phyloP scores from a whole-genome alignment of 2,888 invertebrate genomes.

The Cheilosia pagana region DNA sequence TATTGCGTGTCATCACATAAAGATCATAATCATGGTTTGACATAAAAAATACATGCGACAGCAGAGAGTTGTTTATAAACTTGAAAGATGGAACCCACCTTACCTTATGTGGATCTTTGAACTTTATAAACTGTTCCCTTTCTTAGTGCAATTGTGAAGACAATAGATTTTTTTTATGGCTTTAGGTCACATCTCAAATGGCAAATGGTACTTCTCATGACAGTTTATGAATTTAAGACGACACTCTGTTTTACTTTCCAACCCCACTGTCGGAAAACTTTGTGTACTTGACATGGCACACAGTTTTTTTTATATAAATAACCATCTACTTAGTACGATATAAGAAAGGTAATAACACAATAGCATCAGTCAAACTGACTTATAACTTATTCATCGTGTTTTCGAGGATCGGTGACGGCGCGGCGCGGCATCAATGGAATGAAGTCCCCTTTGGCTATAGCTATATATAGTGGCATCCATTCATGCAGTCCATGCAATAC shows the following conservation, averaged over 20 bases:
- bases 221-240: background rate
- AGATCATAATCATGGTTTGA: too few relatives aligned
- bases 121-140: too few relatives aligned
- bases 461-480: background rate
- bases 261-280: constrained; percentile 1
- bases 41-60: too few relatives aligned
- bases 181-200: too few relatives aligned
- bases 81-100: too few relatives aligned
- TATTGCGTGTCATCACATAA: too few relatives aligned
- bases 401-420: constrained; percentile 27
- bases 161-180: too few relatives aligned
- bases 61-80: too few relatives aligned
- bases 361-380: constrained; percentile 38
- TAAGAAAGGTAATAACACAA: constrained; percentile 32
- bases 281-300: background rate
- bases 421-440: background rate
- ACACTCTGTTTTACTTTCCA: background rate
- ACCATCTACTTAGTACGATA: background rate
- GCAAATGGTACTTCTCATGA: too few relatives aligned
- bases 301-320: background rate
- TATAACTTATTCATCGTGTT: constrained; percentile 50
- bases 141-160: too few relatives aligned
- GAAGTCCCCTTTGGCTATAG: background rate
- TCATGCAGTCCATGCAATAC: constrained; percentile 30
- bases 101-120: too few relatives aligned